Percentiles rank a stretch among this genome's conserved stretches.
Conservation (phyloP, 2,797 vertebrate genomes). For the Cyprinodon diabolis region DNA sequence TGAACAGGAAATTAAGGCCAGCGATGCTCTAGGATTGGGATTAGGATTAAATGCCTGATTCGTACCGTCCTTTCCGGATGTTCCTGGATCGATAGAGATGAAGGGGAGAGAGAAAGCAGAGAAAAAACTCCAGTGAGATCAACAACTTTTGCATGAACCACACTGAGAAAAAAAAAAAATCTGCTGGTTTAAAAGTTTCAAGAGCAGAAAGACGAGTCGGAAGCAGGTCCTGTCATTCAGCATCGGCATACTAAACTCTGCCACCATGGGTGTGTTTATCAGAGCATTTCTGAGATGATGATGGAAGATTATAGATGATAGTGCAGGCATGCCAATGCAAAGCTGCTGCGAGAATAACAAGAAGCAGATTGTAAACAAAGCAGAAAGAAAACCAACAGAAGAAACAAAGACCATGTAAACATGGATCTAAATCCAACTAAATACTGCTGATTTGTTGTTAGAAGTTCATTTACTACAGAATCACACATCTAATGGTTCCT, state of each 20-base stretch:
- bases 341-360: conserved; percentile 12
- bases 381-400: background rate
- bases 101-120: conserved; percentile 15
- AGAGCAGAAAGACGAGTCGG: conserved; percentile 5
- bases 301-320: conserved; percentile 16
- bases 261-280: background rate
- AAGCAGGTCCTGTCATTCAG: background rate
- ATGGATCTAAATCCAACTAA: background rate
- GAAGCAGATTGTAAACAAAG: background rate
- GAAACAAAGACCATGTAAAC: background rate
- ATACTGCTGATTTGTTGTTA: background rate
- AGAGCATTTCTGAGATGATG: conserved; percentile 7
- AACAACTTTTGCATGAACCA: background rate
- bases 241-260: conserved; percentile 6
- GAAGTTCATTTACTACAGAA: no score
- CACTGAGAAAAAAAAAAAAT: conserved; percentile 22
- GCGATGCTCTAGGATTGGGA: background rate
- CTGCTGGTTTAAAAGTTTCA: conserved; percentile 16
- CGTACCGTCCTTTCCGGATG: conserved; percentile 97
- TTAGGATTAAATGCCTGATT: conserved; percentile 84
- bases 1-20: background rate
- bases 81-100: conserved; percentile 82
- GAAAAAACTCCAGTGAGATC: conserved; percentile 6
- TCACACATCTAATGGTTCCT: background rate
- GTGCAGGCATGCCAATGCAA: conserved; percentile 37